phyloP scores from a whole-genome alignment of 2,888 invertebrate genomes.

The Nephrotoma guestfalica region DNA sequence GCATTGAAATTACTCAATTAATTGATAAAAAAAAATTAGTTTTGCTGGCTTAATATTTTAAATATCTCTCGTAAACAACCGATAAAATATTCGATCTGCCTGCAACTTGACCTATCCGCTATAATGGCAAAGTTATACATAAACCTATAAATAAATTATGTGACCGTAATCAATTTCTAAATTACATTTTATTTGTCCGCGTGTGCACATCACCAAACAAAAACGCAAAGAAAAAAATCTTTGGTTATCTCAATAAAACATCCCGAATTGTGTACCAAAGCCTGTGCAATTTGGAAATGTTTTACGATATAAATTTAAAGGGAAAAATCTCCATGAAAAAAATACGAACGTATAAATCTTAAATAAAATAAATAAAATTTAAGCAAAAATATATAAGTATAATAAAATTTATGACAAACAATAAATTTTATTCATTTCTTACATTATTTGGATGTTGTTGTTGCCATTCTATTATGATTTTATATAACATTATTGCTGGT shows the following conservation, averaged over 20 bases:
- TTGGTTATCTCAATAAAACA: background rate
- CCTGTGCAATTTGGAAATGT: background rate
- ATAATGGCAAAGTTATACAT: background rate
- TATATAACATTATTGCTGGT: background rate
- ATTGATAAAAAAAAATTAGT: too few species aligned
- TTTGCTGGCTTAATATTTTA: too few species aligned
- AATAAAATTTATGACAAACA: background rate
- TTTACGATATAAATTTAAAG: background rate
- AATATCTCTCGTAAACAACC: too few species aligned
- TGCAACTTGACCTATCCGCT: background rate
- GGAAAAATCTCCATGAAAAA: background rate
- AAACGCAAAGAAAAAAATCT: background rate
- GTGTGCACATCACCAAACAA: background rate
- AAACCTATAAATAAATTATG: background rate
- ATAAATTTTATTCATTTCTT: background rate
- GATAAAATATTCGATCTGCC: background rate
- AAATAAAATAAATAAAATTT: background rate
- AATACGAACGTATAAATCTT: background rate
- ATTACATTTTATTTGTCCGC: background rate
- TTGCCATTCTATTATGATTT: background rate
- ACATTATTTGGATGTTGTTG: background rate
- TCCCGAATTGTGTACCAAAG: background rate
- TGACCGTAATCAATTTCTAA: background rate
- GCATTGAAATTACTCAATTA: too few species aligned
- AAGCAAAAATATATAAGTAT: background rate